These are phyloP conservation scores for Cotesia glomerata DNA, from an alignment of 1,140 invertebrate genomes.

Conservation along the genomic window DNA sequence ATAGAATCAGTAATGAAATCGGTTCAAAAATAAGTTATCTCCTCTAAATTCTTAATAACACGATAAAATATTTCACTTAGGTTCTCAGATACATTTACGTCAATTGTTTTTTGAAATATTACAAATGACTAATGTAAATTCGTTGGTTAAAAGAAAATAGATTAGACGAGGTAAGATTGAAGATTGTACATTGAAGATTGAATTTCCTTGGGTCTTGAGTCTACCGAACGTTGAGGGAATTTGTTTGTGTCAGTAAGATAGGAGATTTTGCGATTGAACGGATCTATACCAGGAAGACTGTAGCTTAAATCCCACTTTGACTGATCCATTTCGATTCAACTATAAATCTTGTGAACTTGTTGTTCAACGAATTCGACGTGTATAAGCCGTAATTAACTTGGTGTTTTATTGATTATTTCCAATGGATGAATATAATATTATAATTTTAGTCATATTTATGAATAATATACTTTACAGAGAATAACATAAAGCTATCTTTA, in stretches of 20 bases:
- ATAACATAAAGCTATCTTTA: too few species aligned
- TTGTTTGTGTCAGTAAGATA: constrained; percentile 19
- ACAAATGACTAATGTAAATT: constrained; percentile 6
- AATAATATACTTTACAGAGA: too few species aligned
- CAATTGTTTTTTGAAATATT: neutral
- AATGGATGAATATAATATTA: too few species aligned
- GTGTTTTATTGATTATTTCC: neutral
- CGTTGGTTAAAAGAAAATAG: neutral
- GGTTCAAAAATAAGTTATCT: too few species aligned
- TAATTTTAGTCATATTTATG: too few species aligned
- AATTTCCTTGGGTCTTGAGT: constrained; percentile 9
- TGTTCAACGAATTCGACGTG: constrained; percentile 28
- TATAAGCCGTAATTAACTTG: constrained; percentile 31
- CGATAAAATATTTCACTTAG: neutral
- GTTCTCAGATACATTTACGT: neutral
- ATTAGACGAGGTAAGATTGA: neutral
- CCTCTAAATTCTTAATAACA: neutral
- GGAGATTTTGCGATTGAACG: constrained; percentile 9
- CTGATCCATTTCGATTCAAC: constrained; percentile 29
- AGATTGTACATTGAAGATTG: neutral
- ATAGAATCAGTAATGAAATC: too few species aligned
- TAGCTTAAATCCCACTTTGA: constrained; percentile 13
- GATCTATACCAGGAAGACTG: neutral
- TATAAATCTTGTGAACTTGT: constrained; percentile 28
- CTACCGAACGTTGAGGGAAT: neutral